Conservation (phyloP, 2,797 vertebrate genomes). For the Echeneis naucrates region DNA sequence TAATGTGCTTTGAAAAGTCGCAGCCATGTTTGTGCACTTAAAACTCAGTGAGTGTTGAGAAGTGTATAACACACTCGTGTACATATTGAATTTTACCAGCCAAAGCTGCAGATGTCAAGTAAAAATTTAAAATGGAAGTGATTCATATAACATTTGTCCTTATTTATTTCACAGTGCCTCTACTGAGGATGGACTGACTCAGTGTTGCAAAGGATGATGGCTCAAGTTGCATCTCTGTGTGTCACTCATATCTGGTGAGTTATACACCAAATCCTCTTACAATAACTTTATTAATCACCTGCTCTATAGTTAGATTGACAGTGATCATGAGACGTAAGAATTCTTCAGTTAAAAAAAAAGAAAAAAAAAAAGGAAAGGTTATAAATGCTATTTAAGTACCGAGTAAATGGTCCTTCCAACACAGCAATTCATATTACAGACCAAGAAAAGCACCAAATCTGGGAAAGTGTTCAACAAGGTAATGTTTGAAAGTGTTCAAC, state of each 20-base stretch:
- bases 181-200: conserved; percentile 31
- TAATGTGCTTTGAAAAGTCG: background rate
- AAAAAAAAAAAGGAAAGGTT: background rate
- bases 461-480: too few relatives aligned
- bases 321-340: background rate
- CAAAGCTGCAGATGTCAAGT: conserved; percentile 6
- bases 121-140: conserved; percentile 10
- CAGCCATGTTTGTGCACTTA: background rate
- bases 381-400: background rate
- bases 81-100: conserved; percentile 12
- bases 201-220: conserved; percentile 21
- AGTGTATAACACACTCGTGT: background rate
- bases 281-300: background rate
- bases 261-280: too few relatives aligned
- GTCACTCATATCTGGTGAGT: background rate
- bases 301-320: background rate
- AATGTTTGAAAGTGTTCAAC: too few relatives aligned
- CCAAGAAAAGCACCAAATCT: too few relatives aligned
- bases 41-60: conserved; percentile 2
- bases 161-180: conserved; percentile 35
- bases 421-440: background rate
- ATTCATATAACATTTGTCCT: conserved; percentile 35
- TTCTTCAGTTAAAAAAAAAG: too few relatives aligned
- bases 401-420: background rate
- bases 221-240: conserved; percentile 21